A percentile compares a stretch with the other conserved stretches of the same genome.
Conservation (phyloP, 2,797 vertebrate species). For the Hypotaenidia okinawae region DNA sequence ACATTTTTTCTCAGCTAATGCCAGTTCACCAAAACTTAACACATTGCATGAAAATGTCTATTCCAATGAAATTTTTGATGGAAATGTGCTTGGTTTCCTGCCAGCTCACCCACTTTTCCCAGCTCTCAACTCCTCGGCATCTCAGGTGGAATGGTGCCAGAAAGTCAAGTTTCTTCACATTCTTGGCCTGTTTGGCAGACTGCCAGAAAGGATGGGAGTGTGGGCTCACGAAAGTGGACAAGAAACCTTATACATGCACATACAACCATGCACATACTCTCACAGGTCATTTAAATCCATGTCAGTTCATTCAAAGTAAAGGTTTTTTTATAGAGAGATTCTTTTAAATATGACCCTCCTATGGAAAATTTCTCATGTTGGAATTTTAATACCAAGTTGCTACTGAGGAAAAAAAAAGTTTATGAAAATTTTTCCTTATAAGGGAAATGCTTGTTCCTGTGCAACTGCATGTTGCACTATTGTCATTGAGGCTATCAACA, state of each 20-base stretch:
- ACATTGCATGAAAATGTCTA: conserved; percentile 68
- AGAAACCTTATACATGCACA: conserved; percentile 72
- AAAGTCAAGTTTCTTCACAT: conserved; percentile 69
- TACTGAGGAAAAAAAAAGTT: not conserved
- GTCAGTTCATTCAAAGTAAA: conserved; percentile 67
- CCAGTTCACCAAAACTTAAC: conserved; percentile 64
- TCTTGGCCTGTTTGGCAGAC: conserved; percentile 66
- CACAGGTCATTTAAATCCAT: conserved; percentile 73
- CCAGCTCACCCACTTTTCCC: conserved; percentile 63
- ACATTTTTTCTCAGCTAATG: conserved; percentile 68
- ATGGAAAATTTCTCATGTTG: conserved; percentile 31
- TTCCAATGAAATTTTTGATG: conserved; percentile 72
- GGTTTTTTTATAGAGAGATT: conserved; percentile 32
- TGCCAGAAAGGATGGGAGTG: conserved; percentile 63
- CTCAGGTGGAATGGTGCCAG: conserved; percentile 39
- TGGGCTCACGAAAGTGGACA: conserved; percentile 66
- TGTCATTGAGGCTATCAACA: not conserved
- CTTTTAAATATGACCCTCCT: conserved; percentile 45
- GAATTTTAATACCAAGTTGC: conserved; percentile 47
- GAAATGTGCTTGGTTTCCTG: conserved; percentile 63
- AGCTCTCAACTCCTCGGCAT: conserved; percentile 60
- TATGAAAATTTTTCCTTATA: conserved; percentile 2
- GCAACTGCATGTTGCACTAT: not conserved
- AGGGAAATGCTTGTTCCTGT: not conserved
- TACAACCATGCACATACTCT: conserved; percentile 60